Evolutionary conservation across 2,797 vertebrate genomes (phyloP).

Genomic region (Micrastur ruficollis): DNA sequence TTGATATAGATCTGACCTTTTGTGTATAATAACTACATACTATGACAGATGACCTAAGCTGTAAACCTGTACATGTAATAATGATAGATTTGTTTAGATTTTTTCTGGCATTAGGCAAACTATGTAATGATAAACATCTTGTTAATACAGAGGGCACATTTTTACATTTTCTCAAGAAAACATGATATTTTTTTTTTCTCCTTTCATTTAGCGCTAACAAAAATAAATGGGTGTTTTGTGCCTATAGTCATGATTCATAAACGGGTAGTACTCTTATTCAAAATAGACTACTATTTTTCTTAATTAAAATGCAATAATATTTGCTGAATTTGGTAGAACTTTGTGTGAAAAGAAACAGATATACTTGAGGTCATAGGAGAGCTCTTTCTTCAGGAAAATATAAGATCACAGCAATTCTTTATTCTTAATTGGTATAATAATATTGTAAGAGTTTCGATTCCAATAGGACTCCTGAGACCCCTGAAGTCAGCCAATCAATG

Average conservation of each 20-base stretch:
- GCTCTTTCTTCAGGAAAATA: not conserved
- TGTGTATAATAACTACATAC: constrained; percentile 3
- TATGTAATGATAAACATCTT: not conserved
- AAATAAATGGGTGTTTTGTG: not conserved
- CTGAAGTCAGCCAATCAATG: not conserved
- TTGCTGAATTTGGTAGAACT: not conserved
- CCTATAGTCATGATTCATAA: not conserved
- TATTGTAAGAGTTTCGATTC: not conserved
- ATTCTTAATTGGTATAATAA: not conserved
- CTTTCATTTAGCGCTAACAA: constrained; percentile 1
- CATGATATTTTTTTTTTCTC: not conserved
- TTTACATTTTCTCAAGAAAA: constrained; percentile 5
- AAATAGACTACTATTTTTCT: constrained; percentile 15
- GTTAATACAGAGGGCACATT: not conserved
- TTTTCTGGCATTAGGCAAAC: constrained; percentile 17
- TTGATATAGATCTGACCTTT: constrained; percentile 36
- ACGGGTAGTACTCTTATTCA: not conserved
- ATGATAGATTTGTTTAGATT: constrained; percentile 30
- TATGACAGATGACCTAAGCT: constrained; percentile 26
- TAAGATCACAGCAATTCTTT: not conserved
- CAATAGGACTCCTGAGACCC: not conserved
- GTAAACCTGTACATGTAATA: not conserved
- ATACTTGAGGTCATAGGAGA: not conserved
- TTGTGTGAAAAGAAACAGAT: not conserved
- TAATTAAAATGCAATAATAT: not conserved